Conservation (phyloP, 2,113 vertebrate genomes). For the Rhinichthys klamathensis region DNA sequence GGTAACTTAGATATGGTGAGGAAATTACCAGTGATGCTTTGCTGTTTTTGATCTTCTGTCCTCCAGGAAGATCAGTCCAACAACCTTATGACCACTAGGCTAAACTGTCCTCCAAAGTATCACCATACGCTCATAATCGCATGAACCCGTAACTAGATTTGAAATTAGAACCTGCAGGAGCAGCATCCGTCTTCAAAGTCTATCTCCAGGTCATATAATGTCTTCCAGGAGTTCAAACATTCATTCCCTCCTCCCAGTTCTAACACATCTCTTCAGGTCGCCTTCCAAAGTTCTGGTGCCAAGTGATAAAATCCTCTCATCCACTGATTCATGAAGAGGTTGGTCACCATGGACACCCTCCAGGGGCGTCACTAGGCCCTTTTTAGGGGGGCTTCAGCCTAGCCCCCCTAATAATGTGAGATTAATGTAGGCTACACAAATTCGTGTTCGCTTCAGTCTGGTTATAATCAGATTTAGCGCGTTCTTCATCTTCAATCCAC, state of each 20-base stretch:
- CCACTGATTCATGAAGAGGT: slow-evolving; percentile 23
- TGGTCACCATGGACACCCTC: slow-evolving; percentile 38
- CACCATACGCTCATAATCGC: slow-evolving; percentile 14
- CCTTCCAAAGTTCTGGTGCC: slow-evolving; percentile 36
- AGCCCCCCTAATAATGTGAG: too few species aligned
- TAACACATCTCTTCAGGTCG: slow-evolving; percentile 9
- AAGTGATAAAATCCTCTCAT: slow-evolving; percentile 39
- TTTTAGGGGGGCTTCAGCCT: too few species aligned
- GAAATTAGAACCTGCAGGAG: slow-evolving; percentile 31
- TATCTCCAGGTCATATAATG: slow-evolving; percentile 18
- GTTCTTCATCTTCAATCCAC: too few species aligned
- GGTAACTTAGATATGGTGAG: background rate
- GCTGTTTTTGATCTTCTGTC: slow-evolving; percentile 39
- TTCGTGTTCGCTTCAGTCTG: too few species aligned
- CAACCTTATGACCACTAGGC: background rate
- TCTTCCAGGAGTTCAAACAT: background rate
- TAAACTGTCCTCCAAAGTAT: background rate
- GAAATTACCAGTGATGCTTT: background rate
- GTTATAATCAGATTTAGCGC: too few species aligned
- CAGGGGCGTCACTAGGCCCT: too few species aligned
- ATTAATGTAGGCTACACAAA: too few species aligned
- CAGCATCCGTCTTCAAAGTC: slow-evolving; percentile 35
- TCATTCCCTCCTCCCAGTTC: slow-evolving; percentile 28
- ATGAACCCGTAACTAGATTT: slow-evolving; percentile 29
- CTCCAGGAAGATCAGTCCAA: background rate